Evolutionary conservation across 2,888 invertebrate species (phyloP), one percentile per base, ranked within the genome.

Genomic region (Tolmerus cingulatus): DNA sequence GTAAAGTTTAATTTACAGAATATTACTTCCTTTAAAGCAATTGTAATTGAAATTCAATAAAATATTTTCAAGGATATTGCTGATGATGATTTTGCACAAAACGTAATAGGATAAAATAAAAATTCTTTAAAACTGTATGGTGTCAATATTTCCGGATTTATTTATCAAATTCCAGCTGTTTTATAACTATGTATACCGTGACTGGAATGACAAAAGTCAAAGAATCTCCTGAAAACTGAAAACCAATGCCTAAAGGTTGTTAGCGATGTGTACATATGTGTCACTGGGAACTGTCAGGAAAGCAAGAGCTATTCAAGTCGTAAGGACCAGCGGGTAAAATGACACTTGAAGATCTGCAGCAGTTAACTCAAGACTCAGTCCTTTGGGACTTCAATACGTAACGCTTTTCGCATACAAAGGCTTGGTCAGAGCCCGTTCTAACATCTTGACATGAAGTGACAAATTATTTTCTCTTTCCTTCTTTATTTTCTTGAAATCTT

Each of bases 361-460:
- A 51, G 51, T 51, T 51, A 51, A 51, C n/a, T 51, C 51, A 51
- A 51, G 51, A 51, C 51, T 4, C 1, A 7, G 51, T 51, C 51
- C 51, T 51, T 7, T n/a, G n/a, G 51, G 51, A 7, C n/a, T 51
- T 51, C 51, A 51, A 51, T 51, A 51, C 51, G 51, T 7, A 51
- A n/a, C 51, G 51, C 51, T 16, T 51, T 40, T n/a, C n/a, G n/a
- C n/a, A n/a, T 51, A 51, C 51, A 51, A 51, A n/a, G 51, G 19
- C 51, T n/a, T 51, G 43, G 81, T 9, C 34, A 34, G 43, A 74
- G 84, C 40, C 27, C 77, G 19, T 82, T 87, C 37, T n/a, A 51
- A 76, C 40, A 43, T 84, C 84, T 77, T 87, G 86, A 87, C 86
- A 86, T 84, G 84, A 40, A 87, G 81, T 87, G 88, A 88, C 87